Evolutionary conservation across 2,113 vertebrate species (phyloP).

Genomic region (Triplophysa rosa): DNA sequence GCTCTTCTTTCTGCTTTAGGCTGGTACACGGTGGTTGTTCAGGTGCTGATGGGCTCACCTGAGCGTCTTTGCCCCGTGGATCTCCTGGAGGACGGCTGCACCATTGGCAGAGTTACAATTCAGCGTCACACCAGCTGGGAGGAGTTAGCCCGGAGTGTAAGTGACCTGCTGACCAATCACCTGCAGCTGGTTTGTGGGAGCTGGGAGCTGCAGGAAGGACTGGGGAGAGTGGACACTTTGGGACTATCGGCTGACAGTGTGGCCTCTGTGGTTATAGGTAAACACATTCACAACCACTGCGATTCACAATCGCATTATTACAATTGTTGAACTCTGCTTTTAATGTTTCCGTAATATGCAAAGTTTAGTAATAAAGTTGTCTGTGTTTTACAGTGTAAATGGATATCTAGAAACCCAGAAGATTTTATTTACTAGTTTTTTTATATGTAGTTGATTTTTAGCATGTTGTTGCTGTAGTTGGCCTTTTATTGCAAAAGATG

Average conservation of each 20-base stretch:
- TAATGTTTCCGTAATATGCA: not conserved
- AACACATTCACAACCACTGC: not conserved
- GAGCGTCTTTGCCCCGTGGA: constrained; percentile 67
- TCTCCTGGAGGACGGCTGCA: constrained; percentile 74
- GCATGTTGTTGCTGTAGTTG: no score
- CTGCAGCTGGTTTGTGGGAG: constrained; percentile 79
- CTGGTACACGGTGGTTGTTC: constrained; percentile 77
- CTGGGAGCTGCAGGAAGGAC: constrained; percentile 74
- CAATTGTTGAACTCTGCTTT: not conserved
- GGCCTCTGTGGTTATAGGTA: constrained; percentile 52
- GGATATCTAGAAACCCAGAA: no score
- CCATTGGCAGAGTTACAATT: constrained; percentile 76
- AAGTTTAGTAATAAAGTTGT: not conserved
- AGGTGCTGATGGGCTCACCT: constrained; percentile 74
- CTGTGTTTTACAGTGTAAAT: no score
- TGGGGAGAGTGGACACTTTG: constrained; percentile 68
- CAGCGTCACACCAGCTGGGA: constrained; percentile 80
- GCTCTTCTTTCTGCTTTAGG: constrained; percentile 65
- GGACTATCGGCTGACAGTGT: constrained; percentile 68
- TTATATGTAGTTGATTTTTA: no score
- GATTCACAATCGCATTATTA: not conserved
- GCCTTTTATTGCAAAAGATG: no score
- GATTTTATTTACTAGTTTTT: no score
- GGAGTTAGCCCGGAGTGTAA: constrained; percentile 79
- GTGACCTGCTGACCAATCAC: constrained; percentile 76